These are phyloP conservation scores for Camptogramma bilineatum DNA, from an alignment of 2,888 invertebrate genomes.

Conservation along the genomic window DNA sequence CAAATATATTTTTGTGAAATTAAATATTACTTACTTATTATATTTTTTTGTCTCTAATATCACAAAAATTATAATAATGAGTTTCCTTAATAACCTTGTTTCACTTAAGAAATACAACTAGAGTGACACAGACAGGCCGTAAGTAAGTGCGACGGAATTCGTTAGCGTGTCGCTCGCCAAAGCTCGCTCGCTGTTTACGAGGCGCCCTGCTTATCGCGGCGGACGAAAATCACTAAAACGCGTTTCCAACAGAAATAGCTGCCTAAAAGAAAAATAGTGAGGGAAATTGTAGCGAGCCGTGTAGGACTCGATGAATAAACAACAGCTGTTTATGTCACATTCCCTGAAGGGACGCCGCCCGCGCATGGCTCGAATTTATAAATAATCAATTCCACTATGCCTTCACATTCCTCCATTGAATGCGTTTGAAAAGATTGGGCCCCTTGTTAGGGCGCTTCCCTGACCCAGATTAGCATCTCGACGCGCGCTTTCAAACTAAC, in stretches of 20 bases:
- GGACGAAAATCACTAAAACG: conserved; percentile 44
- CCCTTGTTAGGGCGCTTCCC: conserved; percentile 29
- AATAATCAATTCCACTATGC: conserved; percentile 59
- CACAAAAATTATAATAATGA: no score
- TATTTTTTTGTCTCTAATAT: no score
- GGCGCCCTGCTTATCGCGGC: conserved; percentile 39
- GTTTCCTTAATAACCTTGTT: not conserved
- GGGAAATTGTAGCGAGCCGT: conserved; percentile 52
- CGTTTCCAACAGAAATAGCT: conserved; percentile 46
- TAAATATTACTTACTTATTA: no score
- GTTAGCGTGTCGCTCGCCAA: conserved; percentile 18
- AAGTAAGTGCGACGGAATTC: conserved; percentile 11
- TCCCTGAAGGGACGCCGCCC: conserved; percentile 48
- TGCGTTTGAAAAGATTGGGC: conserved; percentile 38
- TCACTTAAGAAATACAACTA: not conserved
- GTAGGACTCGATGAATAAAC: conserved; percentile 69
- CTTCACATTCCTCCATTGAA: conserved; percentile 32
- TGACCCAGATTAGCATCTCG: conserved; percentile 19
- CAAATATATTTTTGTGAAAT: no score
- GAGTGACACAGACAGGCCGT: not conserved
- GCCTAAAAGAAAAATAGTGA: conserved; percentile 51
- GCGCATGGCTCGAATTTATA: conserved; percentile 61
- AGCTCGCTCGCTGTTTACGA: conserved; percentile 32
- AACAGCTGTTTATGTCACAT: conserved; percentile 68
- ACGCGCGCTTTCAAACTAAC: conserved; percentile 4